phyloP scores from a whole-genome alignment of 2,888 invertebrate species.

The Eueremaeus valkanovi region DNA sequence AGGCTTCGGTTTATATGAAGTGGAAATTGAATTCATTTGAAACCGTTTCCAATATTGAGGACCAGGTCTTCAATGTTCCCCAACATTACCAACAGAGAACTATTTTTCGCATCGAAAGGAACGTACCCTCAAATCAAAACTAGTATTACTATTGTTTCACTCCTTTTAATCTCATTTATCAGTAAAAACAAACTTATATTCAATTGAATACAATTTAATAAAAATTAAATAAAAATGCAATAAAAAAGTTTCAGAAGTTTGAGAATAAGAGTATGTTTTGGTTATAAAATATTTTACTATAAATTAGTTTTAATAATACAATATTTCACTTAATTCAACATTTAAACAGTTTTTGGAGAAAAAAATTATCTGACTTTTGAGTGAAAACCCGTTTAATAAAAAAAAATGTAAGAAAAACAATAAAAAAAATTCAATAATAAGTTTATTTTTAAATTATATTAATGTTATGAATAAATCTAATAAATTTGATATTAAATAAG shows the following conservation, averaged over 20 bases:
- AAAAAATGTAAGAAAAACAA: too few species aligned
- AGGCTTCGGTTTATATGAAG: neutral
- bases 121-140: neutral
- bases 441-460: neutral
- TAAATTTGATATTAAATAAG: neutral
- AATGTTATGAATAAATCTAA: neutral
- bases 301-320: too few species aligned
- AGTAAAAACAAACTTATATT: too few species aligned
- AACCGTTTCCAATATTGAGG: neutral
- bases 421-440: neutral
- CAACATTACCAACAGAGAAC: neutral
- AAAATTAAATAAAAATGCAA: too few species aligned
- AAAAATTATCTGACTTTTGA: neutral
- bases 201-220: too few species aligned
- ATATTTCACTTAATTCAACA: neutral
- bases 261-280: too few species aligned
- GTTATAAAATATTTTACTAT: neutral
- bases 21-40: constrained; percentile 8
- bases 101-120: neutral
- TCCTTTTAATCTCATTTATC: too few species aligned
- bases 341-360: neutral
- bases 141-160: too few species aligned
- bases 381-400: too few species aligned
- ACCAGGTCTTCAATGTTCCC: neutral
- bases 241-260: too few species aligned